Percentiles rank a stretch among this genome's conserved stretches.
Evolutionary conservation across 1,140 invertebrate species (phyloP).

Genomic region (Hypsibius dujardini): DNA sequence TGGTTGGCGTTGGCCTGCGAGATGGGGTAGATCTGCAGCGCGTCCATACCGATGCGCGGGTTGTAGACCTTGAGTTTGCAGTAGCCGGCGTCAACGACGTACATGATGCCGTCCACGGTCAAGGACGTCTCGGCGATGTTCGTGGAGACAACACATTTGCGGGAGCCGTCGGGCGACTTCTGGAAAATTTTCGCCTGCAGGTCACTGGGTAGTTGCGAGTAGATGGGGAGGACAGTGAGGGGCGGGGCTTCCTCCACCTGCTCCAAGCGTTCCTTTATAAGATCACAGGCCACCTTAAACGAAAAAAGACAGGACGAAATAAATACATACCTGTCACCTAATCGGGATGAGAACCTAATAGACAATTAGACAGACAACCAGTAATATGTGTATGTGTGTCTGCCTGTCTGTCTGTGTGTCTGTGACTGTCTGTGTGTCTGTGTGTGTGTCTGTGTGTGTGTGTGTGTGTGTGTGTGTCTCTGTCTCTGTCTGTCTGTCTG

Average conservation of each 20-base stretch:
- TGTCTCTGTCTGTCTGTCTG: no score
- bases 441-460: no score
- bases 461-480: no score
- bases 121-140: conserved; percentile 91
- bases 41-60: conserved; percentile 97
- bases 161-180: conserved; percentile 64
- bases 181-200: conserved; percentile 99
- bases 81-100: conserved; percentile 94
- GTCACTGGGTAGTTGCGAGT: conserved; percentile 94
- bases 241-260: conserved; percentile 86
- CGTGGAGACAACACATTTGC: conserved; percentile 97
- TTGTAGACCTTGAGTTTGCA: conserved; percentile 95
- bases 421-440: no score
- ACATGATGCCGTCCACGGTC: conserved; percentile 83
- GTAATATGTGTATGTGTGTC: no score
- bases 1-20: conserved; percentile 88
- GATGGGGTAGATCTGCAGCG: conserved; percentile 74
- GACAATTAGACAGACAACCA: no score
- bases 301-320: background rate
- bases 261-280: conserved; percentile 66
- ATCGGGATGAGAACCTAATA: background rate
- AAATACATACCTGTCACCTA: conserved; percentile 9
- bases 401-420: no score
- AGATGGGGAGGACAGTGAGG: conserved; percentile 87
- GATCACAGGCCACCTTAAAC: conserved; percentile 58